Percentiles rank a stretch among this genome's conserved stretches.
These are phyloP conservation scores for Tortrix viridana DNA, from an alignment of 2,888 invertebrate species.

Conservation along the genomic window DNA sequence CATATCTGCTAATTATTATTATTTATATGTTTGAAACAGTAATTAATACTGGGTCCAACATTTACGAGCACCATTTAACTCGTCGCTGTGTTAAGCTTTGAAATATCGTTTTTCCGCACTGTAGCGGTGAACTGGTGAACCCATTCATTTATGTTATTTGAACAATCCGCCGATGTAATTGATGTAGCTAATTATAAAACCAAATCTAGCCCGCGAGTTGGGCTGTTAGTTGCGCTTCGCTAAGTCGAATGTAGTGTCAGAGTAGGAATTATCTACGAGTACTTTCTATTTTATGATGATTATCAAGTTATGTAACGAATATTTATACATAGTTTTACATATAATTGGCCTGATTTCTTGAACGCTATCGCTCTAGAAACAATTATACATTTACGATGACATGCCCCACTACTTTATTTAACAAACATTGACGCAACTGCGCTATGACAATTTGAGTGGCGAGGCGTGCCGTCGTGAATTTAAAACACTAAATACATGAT, in stretches of 20 bases:
- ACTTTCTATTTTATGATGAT: too few species aligned
- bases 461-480: too few species aligned
- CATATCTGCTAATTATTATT: constrained; percentile 11
- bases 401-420: too few species aligned
- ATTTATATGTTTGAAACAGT: constrained; percentile 12
- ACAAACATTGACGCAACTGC: too few species aligned
- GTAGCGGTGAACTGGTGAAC: constrained; percentile 29
- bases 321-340: too few species aligned
- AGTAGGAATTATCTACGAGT: not conserved
- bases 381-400: too few species aligned
- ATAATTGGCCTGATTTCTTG: too few species aligned
- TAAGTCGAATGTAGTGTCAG: constrained; percentile 2
- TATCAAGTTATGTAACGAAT: too few species aligned
- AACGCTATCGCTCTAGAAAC: too few species aligned
- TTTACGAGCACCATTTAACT: constrained; percentile 15
- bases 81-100: constrained; percentile 14
- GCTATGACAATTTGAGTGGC: too few species aligned
- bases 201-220: constrained; percentile 20
- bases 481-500: too few species aligned
- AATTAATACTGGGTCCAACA: constrained; percentile 10
- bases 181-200: constrained; percentile 36
- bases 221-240: constrained; percentile 12
- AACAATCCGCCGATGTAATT: constrained; percentile 21
- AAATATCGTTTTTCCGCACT: constrained; percentile 28
- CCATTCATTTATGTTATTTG: constrained; percentile 32